Evolutionary conservation across 2,888 invertebrate genomes (phyloP), one percentile per base, ranked within the genome.

Genomic region (Caenorhabditis angaria): DNA sequence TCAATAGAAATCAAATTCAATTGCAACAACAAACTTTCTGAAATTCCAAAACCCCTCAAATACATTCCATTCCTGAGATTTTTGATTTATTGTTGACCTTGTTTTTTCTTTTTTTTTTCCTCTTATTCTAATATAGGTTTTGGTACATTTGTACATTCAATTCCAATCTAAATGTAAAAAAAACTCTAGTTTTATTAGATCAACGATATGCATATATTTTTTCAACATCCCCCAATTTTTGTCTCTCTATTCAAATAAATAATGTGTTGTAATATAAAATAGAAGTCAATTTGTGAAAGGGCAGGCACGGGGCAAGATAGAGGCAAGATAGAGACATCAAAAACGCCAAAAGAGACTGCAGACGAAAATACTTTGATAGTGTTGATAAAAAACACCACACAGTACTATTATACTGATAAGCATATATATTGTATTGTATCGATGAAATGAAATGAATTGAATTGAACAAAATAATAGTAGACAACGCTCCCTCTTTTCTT

Each of bases 251-350:
- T 18, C 41, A 41, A 18, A 41, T 41, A 41, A 41, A 41, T 41
- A 41, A 41, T 41, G 41, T 41, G 41, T 41, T 41, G 41, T 41
- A 41, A 41, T 41, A 41, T 41, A 14, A 41, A 41, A 41, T 41
- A 41, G 41, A 41, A 41, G 41, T 41, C 41, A 41, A 41, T 41
- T 41, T 41, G 41, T 41, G 41, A 41, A 41, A 41, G 41, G 41
- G 41, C 41, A 41, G 14, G 41, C 14, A 12, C 41, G 14, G 18
- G 14, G 10, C 14, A 41, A 41, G 14, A 41, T n/a, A n/a, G n/a
- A n/a, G n/a, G n/a, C n/a, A n/a, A n/a, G n/a, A n/a, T n/a, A 5
- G 18, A 41, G 41, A 41, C 14, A 41, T 41, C 14, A 12, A 14
- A 14, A 41, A 41, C 6, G 10, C 18, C 14, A 41, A 41, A 41